phyloP scores from a whole-genome alignment of 2,888 invertebrate species.

The Chromoteleia sp. region DNA sequence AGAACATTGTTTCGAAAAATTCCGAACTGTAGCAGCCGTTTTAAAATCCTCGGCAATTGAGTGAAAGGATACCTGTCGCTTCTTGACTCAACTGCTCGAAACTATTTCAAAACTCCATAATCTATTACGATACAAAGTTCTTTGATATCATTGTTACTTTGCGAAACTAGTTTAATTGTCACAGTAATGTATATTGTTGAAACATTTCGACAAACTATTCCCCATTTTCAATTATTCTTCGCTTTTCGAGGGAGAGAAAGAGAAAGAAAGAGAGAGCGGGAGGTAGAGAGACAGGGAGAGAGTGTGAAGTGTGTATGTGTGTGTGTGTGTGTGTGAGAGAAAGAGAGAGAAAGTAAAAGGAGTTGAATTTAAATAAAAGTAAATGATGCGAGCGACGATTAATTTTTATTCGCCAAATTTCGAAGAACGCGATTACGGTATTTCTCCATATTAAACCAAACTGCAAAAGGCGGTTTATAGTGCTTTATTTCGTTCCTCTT shows the following conservation, averaged over 20 bases:
- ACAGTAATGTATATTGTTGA: background rate
- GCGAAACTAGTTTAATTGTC: slow-evolving; percentile 31
- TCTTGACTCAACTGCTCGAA: slow-evolving; percentile 28
- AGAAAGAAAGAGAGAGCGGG: no score
- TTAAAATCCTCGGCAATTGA: slow-evolving; percentile 13
- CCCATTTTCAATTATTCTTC: no score
- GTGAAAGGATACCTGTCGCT: slow-evolving; percentile 14
- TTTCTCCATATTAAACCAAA: slow-evolving; percentile 30
- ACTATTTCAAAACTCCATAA: slow-evolving; percentile 35
- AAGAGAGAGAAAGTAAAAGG: no score
- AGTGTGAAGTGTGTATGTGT: no score
- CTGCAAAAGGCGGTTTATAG: slow-evolving; percentile 38
- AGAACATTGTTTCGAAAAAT: slow-evolving; percentile 14
- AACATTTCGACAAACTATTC: background rate
- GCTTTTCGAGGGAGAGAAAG: no score
- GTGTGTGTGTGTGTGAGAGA: no score
- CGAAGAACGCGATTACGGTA: slow-evolving; percentile 4
- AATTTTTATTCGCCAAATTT: background rate
- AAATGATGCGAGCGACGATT: no score
- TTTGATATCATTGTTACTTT: slow-evolving; percentile 29
- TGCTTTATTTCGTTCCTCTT: slow-evolving; percentile 42
- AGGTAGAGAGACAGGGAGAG: no score
- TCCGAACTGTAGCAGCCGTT: background rate
- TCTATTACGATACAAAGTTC: slow-evolving; percentile 25
- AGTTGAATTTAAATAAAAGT: no score